Conservation (phyloP, 2,888 invertebrate species). For the Polymixis lichenea region DNA sequence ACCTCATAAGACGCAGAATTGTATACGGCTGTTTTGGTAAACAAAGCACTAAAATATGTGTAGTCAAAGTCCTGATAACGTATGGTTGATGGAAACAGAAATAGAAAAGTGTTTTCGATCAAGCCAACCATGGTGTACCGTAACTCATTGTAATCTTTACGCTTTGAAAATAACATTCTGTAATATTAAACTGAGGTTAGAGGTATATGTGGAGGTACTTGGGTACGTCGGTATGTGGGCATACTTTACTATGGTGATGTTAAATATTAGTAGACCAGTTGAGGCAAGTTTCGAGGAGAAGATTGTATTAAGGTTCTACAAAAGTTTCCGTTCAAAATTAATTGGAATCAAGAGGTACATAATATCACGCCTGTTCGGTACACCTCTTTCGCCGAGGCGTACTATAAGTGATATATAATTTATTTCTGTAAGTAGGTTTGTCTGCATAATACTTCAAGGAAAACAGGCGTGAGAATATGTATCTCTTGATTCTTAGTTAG, state of each 20-base stretch:
- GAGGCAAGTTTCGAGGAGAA: not conserved
- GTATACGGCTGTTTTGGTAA: constrained; percentile 28
- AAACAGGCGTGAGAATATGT: too few relatives aligned
- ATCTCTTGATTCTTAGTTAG: too few relatives aligned
- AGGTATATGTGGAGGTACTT: constrained; percentile 5
- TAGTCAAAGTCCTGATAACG: constrained; percentile 58
- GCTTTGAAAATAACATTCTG: constrained; percentile 55
- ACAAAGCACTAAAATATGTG: constrained; percentile 63
- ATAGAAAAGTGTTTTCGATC: constrained; percentile 57
- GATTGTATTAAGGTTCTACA: not conserved
- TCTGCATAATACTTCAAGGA: too few relatives aligned
- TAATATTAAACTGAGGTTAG: constrained; percentile 46
- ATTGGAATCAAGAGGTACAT: not conserved
- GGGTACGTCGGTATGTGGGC: not conserved
- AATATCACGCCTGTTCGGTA: not conserved
- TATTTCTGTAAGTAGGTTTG: too few relatives aligned
- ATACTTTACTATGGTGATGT: not conserved
- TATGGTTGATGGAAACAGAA: constrained; percentile 57
- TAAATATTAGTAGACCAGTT: not conserved
- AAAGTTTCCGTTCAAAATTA: not conserved
- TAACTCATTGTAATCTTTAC: constrained; percentile 56
- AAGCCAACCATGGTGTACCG: constrained; percentile 33
- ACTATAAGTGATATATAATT: too few relatives aligned
- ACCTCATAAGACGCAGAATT: not conserved
- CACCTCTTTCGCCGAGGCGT: too few relatives aligned